Evolutionary conservation across 2,113 vertebrate genomes (phyloP).

Genomic region (Pachypanchax playfairii): DNA sequence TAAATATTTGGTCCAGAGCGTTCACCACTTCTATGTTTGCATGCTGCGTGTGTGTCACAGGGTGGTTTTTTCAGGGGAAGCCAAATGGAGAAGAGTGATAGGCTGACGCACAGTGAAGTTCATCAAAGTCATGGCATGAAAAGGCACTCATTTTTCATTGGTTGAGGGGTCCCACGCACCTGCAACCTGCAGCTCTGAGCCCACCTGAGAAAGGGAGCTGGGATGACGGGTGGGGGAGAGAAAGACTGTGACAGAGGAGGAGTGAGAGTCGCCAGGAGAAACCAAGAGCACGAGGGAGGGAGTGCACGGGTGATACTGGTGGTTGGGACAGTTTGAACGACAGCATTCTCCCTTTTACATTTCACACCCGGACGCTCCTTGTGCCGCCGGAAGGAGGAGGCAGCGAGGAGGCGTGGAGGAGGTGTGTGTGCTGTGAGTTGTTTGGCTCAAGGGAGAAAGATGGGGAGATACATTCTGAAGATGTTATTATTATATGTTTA

Average conservation of each 20-base stretch:
- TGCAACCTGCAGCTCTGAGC: conserved; percentile 84
- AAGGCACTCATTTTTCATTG: conserved; percentile 97
- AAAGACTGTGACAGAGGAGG: conserved; percentile 29
- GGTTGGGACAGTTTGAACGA: conserved; percentile 91
- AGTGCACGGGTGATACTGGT: conserved; percentile 50
- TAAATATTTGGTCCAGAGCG: conserved; percentile 85
- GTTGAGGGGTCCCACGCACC: conserved; percentile 89
- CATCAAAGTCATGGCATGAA: conserved; percentile 95
- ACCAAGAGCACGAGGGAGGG: conserved; percentile 22
- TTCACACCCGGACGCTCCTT: conserved; percentile 94
- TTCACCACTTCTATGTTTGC: conserved; percentile 37
- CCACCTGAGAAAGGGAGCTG: conserved; percentile 58
- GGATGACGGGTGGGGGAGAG: neutral
- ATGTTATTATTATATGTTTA: conserved; percentile 81
- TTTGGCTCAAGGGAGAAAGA: conserved; percentile 80
- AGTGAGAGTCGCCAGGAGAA: conserved; percentile 51
- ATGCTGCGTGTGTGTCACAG: conserved; percentile 68
- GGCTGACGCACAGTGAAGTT: conserved; percentile 86
- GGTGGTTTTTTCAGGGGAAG: conserved; percentile 85
- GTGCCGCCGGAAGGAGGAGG: conserved; percentile 59
- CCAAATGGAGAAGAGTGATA: conserved; percentile 99
- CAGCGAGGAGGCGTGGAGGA: conserved; percentile 42
- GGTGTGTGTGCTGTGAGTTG: conserved; percentile 53
- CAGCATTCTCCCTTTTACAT: conserved; percentile 96
- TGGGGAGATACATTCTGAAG: conserved; percentile 74